Conservation (phyloP, 2,888 invertebrate species). For the Drosophila meridionalis region DNA sequence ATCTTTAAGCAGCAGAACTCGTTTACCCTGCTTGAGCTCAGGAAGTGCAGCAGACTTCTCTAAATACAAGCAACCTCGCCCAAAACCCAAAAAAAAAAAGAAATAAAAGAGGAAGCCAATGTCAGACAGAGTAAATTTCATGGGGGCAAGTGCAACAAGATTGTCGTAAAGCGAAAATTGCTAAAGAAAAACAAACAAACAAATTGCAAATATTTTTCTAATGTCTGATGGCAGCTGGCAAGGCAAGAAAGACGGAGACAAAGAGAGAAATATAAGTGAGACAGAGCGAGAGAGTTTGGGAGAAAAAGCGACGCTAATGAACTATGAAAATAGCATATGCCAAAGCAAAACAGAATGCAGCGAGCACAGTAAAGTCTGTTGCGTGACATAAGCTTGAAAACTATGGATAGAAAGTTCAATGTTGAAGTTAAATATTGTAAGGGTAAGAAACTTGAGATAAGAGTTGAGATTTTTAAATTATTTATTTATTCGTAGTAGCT, state of each 20-base stretch:
- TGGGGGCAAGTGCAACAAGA: constrained; percentile 10
- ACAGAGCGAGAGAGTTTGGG: constrained; percentile 1
- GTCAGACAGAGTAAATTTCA: constrained; percentile 37
- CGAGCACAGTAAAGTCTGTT: constrained; percentile 7
- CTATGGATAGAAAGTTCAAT: not conserved
- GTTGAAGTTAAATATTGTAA: not conserved
- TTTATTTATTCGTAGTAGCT: no score
- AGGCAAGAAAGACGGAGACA: constrained; percentile 7
- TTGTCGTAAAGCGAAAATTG: constrained; percentile 20
- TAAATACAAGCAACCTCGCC: not conserved
- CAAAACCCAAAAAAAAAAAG: constrained; percentile 2
- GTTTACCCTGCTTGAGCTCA: constrained; percentile 23
- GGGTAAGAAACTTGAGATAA: no score
- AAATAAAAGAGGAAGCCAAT: constrained; percentile 44
- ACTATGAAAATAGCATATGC: constrained; percentile 60
- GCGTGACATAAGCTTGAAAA: not conserved
- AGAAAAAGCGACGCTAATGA: constrained; percentile 57
- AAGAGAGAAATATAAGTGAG: constrained; percentile 8
- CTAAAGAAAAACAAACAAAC: constrained; percentile 31
- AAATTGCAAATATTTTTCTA: constrained; percentile 71
- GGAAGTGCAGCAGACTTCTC: constrained; percentile 23
- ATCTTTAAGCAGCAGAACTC: constrained; percentile 41
- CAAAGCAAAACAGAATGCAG: constrained; percentile 38
- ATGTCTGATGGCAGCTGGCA: constrained; percentile 66
- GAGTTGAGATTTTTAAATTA: not conserved